Evolutionary conservation across 1,140 invertebrate genomes (phyloP).

Genomic region (Drosophila cardini): DNA sequence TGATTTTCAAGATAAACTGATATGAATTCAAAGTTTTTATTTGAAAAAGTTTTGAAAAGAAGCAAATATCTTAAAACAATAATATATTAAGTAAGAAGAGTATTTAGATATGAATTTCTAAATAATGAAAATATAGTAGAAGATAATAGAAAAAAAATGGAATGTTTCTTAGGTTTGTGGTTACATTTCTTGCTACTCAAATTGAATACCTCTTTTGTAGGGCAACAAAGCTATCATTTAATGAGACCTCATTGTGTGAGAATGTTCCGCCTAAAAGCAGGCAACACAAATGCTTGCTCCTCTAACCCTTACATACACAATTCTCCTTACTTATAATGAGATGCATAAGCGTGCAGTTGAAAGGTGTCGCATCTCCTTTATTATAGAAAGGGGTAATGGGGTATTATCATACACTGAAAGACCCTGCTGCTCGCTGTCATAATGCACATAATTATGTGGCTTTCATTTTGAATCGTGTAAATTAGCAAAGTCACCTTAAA

Average conservation of each 20-base stretch:
- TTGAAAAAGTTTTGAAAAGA: no score
- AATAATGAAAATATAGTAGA: no score
- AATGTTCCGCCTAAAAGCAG: slow-evolving; percentile 14
- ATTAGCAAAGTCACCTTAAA: slow-evolving; percentile 44
- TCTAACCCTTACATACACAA: not conserved
- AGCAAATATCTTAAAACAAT: no score
- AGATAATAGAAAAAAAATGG: no score
- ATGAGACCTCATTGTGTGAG: slow-evolving; percentile 41
- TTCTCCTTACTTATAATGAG: slow-evolving; percentile 18
- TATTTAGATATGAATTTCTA: no score
- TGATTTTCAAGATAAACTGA: no score
- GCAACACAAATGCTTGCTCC: slow-evolving; percentile 21
- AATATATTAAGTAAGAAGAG: no score
- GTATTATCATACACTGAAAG: not conserved
- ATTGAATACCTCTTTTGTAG: not conserved
- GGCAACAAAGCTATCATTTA: slow-evolving; percentile 27
- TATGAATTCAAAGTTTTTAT: no score
- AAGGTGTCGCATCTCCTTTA: slow-evolving; percentile 29
- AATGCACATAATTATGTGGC: slow-evolving; percentile 27
- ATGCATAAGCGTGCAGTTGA: slow-evolving; percentile 24
- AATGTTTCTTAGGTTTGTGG: no score
- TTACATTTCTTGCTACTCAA: no score
- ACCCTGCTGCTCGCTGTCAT: not conserved
- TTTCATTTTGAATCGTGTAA: slow-evolving; percentile 49
- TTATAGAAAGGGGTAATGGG: not conserved